Evolutionary conservation across 1,140 invertebrate genomes (phyloP).

Genomic region (Zaprionus kolodkinae): DNA sequence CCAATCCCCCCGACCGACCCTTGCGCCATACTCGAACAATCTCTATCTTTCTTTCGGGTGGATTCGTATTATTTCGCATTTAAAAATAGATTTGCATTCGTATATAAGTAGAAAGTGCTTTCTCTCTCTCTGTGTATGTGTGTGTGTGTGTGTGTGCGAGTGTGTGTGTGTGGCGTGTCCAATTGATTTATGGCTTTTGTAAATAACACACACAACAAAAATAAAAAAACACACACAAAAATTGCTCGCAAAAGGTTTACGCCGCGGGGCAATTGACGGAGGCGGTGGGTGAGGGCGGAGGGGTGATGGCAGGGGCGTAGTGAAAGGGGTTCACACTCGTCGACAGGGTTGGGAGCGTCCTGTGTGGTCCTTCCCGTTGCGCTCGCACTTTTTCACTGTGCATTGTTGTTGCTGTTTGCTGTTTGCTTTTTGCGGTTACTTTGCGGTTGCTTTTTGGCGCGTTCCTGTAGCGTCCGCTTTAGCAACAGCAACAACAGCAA

Average conservation of each 20-base stretch:
- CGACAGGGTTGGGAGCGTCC: conserved; percentile 24
- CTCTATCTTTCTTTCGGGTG: conserved; percentile 49
- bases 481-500: not conserved
- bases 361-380: conserved; percentile 33
- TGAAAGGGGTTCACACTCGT: conserved; percentile 11
- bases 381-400: conserved; percentile 28
- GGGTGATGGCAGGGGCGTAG: not conserved
- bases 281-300: not conserved
- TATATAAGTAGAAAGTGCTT: conserved; percentile 12
- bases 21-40: conserved; percentile 4
- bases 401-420: conserved; percentile 32
- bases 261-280: conserved; percentile 45
- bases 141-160: conserved; percentile 33
- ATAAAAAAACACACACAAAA: conserved; percentile 40
- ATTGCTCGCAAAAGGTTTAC: conserved; percentile 66
- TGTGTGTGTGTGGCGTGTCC: conserved; percentile 72
- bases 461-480: conserved; percentile 42
- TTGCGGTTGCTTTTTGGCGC: conserved; percentile 68
- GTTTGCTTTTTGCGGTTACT: conserved; percentile 77
- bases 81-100: conserved; percentile 83
- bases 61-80: conserved; percentile 80
- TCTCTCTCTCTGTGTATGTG: not conserved
- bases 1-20: not conserved
- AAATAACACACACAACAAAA: conserved; percentile 66
- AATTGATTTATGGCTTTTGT: conserved; percentile 84